Percentiles rank a stretch among this genome's conserved stretches.
Evolutionary conservation across 2,888 invertebrate genomes (phyloP).

Genomic region (Metalampra italica): DNA sequence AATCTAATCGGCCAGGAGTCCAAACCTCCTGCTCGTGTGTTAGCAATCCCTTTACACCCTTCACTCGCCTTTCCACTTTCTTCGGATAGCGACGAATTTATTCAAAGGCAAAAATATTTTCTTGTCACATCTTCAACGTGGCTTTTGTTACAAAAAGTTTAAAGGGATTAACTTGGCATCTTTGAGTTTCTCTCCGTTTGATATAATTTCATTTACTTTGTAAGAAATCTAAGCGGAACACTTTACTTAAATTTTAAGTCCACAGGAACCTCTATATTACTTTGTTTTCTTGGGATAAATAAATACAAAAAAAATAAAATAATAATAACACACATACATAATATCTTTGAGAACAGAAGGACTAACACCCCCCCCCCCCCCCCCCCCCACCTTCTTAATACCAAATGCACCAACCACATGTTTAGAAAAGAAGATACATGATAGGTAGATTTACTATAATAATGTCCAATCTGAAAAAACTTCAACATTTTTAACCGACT

Average conservation of each 20-base stretch:
- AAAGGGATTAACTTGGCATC: not conserved
- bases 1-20: not conserved
- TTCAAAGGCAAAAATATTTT: not conserved
- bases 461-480: too few relatives aligned
- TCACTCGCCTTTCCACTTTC: not conserved
- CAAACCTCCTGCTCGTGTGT: not conserved
- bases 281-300: too few relatives aligned
- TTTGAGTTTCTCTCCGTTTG: too few relatives aligned
- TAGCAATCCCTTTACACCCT: not conserved
- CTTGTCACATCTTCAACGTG: not conserved
- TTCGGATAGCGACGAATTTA: not conserved
- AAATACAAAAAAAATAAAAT: too few relatives aligned
- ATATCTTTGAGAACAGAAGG: too few relatives aligned
- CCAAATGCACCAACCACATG: too few relatives aligned
- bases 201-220: not conserved
- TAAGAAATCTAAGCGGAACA: not conserved
- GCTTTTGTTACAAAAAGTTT: not conserved
- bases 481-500: too few relatives aligned
- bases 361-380: too few relatives aligned
- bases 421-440: too few relatives aligned
- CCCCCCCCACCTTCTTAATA: too few relatives aligned
- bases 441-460: too few relatives aligned
- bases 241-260: constrained; percentile 10
- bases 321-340: too few relatives aligned
- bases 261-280: constrained; percentile 20